These are phyloP conservation scores for Hydrocynus forskahlii DNA, from an alignment of 2,797 vertebrate genomes.

Conservation along the genomic window DNA sequence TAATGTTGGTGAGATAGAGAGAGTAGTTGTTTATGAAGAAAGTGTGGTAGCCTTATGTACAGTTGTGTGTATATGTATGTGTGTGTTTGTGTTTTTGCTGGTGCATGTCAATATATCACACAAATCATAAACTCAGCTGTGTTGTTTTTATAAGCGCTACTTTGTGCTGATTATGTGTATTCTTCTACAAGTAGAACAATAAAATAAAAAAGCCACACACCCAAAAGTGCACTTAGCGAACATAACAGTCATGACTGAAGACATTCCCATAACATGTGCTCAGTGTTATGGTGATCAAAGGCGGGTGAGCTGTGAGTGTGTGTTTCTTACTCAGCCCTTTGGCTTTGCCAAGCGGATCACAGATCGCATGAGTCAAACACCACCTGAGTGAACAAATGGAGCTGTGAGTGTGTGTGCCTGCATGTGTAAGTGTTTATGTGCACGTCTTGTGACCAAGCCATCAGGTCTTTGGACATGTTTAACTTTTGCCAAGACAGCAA, in stretches of 20 bases:
- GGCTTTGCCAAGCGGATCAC: conserved; percentile 1
- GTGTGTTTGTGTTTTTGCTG: background rate
- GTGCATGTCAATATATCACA: background rate
- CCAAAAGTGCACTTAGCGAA: background rate
- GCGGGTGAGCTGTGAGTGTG: background rate
- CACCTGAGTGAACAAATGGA: conserved; percentile 30
- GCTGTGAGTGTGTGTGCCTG: background rate
- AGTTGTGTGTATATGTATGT: background rate
- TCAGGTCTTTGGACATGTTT: background rate
- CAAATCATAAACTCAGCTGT: conserved; percentile 16
- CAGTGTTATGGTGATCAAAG: background rate
- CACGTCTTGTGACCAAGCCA: background rate
- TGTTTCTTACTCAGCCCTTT: conserved; percentile 28
- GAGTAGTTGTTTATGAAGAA: background rate
- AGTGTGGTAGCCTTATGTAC: background rate
- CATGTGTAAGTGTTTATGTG: background rate
- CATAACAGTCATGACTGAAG: conserved; percentile 3
- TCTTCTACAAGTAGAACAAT: conserved; percentile 4
- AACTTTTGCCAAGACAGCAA: background rate
- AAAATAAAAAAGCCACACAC: conserved; percentile 2
- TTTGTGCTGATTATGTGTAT: background rate
- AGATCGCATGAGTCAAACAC: conserved; percentile 36
- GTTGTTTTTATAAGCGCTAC: no score
- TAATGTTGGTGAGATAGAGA: conserved; percentile 61
- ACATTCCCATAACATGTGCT: background rate